Percentiles rank a stretch among this genome's conserved stretches.
Evolutionary conservation across 2,797 vertebrate species (phyloP).

Genomic region (Odontamblyopus rebecca): DNA sequence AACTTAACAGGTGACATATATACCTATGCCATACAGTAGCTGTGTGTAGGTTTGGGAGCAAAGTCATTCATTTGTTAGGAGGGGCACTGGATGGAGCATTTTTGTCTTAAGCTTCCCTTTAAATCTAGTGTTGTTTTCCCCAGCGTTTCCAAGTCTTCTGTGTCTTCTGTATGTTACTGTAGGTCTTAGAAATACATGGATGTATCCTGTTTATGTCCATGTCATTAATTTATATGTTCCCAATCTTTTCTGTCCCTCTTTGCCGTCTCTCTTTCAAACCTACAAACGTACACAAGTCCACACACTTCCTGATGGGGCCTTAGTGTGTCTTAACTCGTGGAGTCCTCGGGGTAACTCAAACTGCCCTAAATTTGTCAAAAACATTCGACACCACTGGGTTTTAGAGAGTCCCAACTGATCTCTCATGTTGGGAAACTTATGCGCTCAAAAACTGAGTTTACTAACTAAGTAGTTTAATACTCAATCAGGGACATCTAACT

Average conservation of each 20-base stretch:
- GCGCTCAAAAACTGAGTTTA: constrained; percentile 52
- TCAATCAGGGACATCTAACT: constrained; percentile 45
- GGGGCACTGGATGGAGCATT: constrained; percentile 85
- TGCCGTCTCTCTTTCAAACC: constrained; percentile 42
- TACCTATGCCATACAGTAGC: neutral
- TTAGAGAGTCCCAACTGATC: constrained; percentile 61
- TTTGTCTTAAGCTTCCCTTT: constrained; percentile 63
- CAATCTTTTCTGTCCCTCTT: constrained; percentile 53
- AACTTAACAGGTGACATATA: neutral
- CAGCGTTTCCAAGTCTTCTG: constrained; percentile 74
- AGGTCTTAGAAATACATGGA: constrained; percentile 57
- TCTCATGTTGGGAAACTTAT: constrained; percentile 43
- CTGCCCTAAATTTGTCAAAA: constrained; percentile 81
- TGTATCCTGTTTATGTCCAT: constrained; percentile 51
- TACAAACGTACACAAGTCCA: constrained; percentile 43
- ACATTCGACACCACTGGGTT: constrained; percentile 64
- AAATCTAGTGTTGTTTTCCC: constrained; percentile 66
- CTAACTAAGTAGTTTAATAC: constrained; percentile 34
- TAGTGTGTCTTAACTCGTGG: constrained; percentile 51
- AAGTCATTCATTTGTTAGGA: constrained; percentile 49
- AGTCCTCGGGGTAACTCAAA: constrained; percentile 73
- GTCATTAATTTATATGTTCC: constrained; percentile 36
- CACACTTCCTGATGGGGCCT: constrained; percentile 46
- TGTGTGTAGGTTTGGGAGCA: neutral
- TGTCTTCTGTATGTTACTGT: constrained; percentile 76